A percentile compares a stretch with the other conserved stretches of the same genome.
Evolutionary conservation across 2,797 vertebrate genomes (phyloP).

Genomic region (Chiloscyllium punctatum): DNA sequence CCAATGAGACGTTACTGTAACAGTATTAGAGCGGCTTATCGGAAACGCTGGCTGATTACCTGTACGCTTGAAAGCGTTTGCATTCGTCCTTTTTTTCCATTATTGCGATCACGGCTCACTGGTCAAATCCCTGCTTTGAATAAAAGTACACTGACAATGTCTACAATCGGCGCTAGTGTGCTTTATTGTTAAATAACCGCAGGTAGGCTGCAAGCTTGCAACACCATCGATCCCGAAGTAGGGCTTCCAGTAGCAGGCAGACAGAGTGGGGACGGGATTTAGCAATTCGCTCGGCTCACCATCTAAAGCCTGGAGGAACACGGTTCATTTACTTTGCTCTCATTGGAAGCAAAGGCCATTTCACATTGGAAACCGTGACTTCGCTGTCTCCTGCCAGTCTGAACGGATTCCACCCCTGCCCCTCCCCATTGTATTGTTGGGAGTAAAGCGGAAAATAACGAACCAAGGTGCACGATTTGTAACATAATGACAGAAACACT

Average conservation of each 20-base stretch:
- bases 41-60: neutral
- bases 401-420: too few species aligned
- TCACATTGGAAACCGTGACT: neutral
- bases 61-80: slow-evolving; percentile 4
- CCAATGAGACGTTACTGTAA: neutral
- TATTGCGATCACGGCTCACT: neutral
- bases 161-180: neutral
- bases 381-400: neutral
- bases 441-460: neutral
- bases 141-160: slow-evolving; percentile 13
- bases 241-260: neutral
- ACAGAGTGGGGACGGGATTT: neutral
- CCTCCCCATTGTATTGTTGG: too few species aligned
- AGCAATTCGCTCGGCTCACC: too few species aligned
- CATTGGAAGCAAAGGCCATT: neutral
- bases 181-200: neutral
- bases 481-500: neutral
- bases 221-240: neutral
- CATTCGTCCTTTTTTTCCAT: neutral
- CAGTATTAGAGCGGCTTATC: neutral
- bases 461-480: neutral
- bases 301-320: neutral
- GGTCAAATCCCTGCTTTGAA: slow-evolving; percentile 19
- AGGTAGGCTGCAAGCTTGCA: neutral
- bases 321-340: neutral